These are phyloP conservation scores for Plebejus argus DNA, from an alignment of 2,888 invertebrate species.

Conservation along the genomic window DNA sequence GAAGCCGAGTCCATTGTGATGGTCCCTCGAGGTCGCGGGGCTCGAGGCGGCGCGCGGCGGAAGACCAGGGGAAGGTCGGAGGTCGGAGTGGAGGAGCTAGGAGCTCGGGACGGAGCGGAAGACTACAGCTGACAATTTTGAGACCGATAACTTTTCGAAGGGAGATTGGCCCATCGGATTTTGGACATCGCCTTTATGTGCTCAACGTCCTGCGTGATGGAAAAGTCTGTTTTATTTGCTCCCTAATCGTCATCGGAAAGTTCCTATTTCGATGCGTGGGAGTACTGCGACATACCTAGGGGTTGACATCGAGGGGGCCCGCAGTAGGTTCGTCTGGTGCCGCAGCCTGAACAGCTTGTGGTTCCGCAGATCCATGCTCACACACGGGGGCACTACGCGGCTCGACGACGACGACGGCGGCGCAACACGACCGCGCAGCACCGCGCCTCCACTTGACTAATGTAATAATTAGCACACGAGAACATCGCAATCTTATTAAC, in stretches of 20 bases:
- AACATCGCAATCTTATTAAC: conserved; percentile 73
- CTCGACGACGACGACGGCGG: conserved; percentile 40
- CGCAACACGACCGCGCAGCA: conserved; percentile 67
- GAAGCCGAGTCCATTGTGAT: conserved; percentile 14
- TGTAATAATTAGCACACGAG: conserved; percentile 67
- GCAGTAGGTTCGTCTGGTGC: conserved; percentile 59
- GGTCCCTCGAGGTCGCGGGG: conserved; percentile 6
- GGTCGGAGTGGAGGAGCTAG: neutral
- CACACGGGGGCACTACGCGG: conserved; percentile 28
- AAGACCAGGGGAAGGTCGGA: neutral
- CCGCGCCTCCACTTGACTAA: conserved; percentile 64
- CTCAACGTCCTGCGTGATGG: neutral
- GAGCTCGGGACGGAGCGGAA: neutral
- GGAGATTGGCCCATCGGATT: too few species aligned
- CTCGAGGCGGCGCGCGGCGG: conserved; percentile 3
- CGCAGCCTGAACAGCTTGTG: conserved; percentile 60
- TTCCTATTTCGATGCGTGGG: neutral
- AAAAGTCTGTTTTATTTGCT: neutral
- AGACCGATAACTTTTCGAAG: too few species aligned
- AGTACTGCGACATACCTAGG: conserved; percentile 57
- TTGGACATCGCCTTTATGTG: too few species aligned
- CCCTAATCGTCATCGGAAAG: neutral
- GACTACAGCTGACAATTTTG: neutral
- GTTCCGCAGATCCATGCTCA: conserved; percentile 69
- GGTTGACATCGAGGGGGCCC: conserved; percentile 67